Evolutionary conservation across 2,113 vertebrate genomes (phyloP).

Genomic region (Toxotes jaculatrix): DNA sequence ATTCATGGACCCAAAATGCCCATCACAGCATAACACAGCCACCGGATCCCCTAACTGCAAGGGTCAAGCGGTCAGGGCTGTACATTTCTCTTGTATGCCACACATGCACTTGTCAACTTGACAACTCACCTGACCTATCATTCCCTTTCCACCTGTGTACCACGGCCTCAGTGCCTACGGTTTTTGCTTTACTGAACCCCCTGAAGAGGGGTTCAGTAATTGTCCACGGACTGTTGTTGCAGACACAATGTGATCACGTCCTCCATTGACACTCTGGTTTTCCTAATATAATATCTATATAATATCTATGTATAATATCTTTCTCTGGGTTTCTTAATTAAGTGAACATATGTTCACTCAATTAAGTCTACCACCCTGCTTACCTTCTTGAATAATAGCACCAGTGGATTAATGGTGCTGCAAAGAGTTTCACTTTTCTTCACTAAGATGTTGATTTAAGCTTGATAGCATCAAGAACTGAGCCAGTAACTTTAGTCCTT

Average conservation of each 20-base stretch:
- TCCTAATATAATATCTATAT: too few species aligned
- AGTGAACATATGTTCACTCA: too few species aligned
- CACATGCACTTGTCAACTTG: neutral
- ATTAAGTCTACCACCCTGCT: too few species aligned
- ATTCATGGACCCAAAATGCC: too few species aligned
- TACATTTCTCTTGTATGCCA: neutral
- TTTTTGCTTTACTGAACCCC: neutral
- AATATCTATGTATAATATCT: too few species aligned
- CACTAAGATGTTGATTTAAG: neutral
- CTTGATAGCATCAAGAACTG: neutral
- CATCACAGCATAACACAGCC: too few species aligned
- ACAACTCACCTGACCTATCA: neutral
- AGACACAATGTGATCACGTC: neutral
- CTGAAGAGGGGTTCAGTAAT: neutral
- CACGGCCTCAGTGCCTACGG: neutral
- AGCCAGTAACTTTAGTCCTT: neutral
- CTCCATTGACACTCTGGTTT: too few species aligned
- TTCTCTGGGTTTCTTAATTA: too few species aligned
- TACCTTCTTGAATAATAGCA: too few species aligned
- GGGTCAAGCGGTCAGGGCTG: too few species aligned
- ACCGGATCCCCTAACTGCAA: too few species aligned
- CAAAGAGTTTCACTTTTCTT: neutral
- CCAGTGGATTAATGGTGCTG: too few species aligned
- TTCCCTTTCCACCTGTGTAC: neutral
- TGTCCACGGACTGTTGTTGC: neutral